Evolutionary conservation across 2,888 invertebrate species (phyloP).

Genomic region (Coronaproctus castanopsis): DNA sequence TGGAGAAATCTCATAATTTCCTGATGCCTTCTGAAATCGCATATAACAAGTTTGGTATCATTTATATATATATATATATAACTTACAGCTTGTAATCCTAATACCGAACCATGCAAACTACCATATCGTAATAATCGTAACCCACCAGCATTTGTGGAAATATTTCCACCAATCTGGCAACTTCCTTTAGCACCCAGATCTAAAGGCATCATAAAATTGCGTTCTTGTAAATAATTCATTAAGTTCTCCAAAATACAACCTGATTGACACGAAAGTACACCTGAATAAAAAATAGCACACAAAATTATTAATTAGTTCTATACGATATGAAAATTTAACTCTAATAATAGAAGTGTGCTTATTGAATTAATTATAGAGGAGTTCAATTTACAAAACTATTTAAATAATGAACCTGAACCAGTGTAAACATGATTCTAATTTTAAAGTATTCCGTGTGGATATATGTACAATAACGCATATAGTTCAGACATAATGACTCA

Average conservation of each 20-base stretch:
- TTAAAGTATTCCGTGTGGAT: too few species aligned
- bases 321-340: not conserved
- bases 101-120: conserved; percentile 71
- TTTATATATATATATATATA: too few species aligned
- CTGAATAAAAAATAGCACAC: conserved; percentile 29
- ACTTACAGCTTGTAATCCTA: conserved; percentile 80
- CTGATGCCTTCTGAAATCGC: too few species aligned
- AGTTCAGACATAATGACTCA: too few species aligned
- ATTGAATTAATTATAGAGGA: not conserved
- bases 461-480: too few species aligned
- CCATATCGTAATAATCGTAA: conserved; percentile 84
- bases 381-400: too few species aligned
- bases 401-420: too few species aligned
- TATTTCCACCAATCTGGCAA: conserved; percentile 88
- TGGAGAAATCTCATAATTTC: too few species aligned
- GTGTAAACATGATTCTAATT: too few species aligned
- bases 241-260: conserved; percentile 79
- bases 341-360: not conserved
- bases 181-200: conserved; percentile 93
- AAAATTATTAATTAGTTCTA: not conserved
- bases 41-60: too few species aligned
- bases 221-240: conserved; percentile 48
- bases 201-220: conserved; percentile 76
- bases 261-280: conserved; percentile 66
- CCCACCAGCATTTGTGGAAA: conserved; percentile 93